Evolutionary conservation across 2,113 vertebrate genomes (phyloP), one percentile per base, ranked within the genome.

Genomic region (Empidonax traillii): DNA sequence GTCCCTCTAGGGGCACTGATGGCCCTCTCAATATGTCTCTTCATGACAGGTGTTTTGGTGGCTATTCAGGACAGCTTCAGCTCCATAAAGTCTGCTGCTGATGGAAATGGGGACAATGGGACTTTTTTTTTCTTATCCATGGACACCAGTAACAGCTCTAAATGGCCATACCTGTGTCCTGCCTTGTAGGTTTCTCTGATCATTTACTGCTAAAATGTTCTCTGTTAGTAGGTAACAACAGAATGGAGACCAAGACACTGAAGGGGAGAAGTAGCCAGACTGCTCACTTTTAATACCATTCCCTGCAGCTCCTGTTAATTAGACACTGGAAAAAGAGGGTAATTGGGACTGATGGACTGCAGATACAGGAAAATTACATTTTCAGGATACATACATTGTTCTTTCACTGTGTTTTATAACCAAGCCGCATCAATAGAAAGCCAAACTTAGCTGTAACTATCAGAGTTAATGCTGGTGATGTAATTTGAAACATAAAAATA

Each of bases 291-390:
- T 89, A 37, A 79, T 93, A 56, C 30, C 7, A 2, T 77, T 76
- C 55, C 80, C 47, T 52, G 33, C 0, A 0, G 39, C 33, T 87
- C 16, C 47, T 75, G 28, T 78, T 87, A 85, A 78, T 65, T 52
- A 90, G 80, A 62, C 39, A 78, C 56, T 74, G 47, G 73, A 95
- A 89, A 79, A 81, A 81, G 46, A 96, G 47, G 35, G 30, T 89
- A 62, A 86, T 89, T 59, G 46, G 33, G 12, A 23, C 23, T 78
- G 74, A 89, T 56, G 47, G 56, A 87, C 49, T 87, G 61, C 85
- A 91, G 87, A 63, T 75, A 82, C 66, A 75, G 87, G 71, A 90
- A 90, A 91, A 89, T 8, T 47, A 66, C 39, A 81, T 74, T 71
- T 93, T 93, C 74, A 87, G 93, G 56, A 55, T 65, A 79, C 12